These are phyloP conservation scores for Corynorhinus townsendii DNA, from an alignment of 2,113 vertebrate genomes.

Conservation along the genomic window DNA sequence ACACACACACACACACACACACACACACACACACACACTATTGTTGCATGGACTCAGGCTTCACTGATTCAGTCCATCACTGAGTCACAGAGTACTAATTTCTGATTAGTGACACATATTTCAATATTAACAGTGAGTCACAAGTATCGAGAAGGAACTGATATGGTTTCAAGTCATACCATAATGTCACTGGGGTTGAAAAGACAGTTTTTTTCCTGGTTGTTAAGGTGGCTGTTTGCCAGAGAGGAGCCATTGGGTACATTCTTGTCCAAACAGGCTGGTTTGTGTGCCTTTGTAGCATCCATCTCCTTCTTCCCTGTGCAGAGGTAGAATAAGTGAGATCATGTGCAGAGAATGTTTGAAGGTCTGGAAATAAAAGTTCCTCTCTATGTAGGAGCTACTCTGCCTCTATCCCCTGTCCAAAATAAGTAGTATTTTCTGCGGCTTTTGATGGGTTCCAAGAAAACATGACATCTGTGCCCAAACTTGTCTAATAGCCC, in stretches of 20 bases:
- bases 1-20: too few species aligned
- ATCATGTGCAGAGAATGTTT: not conserved
- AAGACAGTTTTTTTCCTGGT: not conserved
- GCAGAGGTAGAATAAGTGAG: not conserved
- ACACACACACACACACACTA: not conserved
- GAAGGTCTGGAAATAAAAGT: slow-evolving; percentile 14
- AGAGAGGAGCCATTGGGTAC: not conserved
- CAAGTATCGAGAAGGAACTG: slow-evolving; percentile 34
- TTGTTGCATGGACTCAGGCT: slow-evolving; percentile 36
- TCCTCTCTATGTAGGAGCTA: not conserved
- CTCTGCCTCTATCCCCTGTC: not conserved
- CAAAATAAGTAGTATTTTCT: not conserved
- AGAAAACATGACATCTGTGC: not conserved
- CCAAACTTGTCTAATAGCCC: not conserved
- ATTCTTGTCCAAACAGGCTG: not conserved
- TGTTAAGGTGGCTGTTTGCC: slow-evolving; percentile 22
- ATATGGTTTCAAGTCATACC: slow-evolving; percentile 48
- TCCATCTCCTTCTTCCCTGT: not conserved
- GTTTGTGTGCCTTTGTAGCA: not conserved
- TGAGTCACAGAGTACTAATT: slow-evolving; percentile 65
- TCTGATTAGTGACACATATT: slow-evolving; percentile 56
- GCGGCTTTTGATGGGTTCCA: not conserved
- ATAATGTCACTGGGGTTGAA: slow-evolving; percentile 56
- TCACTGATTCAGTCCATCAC: slow-evolving; percentile 56
- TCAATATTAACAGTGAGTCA: slow-evolving; percentile 66